phyloP scores from a whole-genome alignment of 2,888 invertebrate species.

The Synergus japonicus region DNA sequence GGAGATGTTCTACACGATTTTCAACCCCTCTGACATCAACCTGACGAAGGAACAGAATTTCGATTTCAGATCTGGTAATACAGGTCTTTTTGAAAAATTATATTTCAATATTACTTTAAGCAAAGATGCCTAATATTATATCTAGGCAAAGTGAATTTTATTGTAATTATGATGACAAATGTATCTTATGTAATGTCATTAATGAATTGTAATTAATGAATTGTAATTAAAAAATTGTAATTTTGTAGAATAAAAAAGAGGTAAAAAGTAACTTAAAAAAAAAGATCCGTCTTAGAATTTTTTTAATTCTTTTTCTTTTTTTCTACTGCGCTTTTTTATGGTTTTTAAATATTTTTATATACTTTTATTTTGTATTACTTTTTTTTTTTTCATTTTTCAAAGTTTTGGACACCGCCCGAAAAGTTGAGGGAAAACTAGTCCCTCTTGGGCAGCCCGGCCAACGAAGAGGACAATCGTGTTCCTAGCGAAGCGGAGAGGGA shows the following conservation, averaged over 20 bases:
- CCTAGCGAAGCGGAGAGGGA: slow-evolving; percentile 57
- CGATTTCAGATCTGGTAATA: neutral
- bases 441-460: slow-evolving; percentile 65
- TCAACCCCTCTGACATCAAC: slow-evolving; percentile 23
- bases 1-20: slow-evolving; percentile 46
- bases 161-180: neutral
- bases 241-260: neutral
- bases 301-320: slow-evolving; percentile 52
- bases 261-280: slow-evolving; percentile 32
- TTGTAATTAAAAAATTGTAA: neutral
- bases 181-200: neutral
- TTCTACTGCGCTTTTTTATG: slow-evolving; percentile 41
- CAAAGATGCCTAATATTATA: too few relatives aligned
- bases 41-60: slow-evolving; percentile 5
- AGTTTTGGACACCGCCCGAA: slow-evolving; percentile 73
- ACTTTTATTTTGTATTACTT: slow-evolving; percentile 44
- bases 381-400: slow-evolving; percentile 56
- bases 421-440: slow-evolving; percentile 68
- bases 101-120: too few relatives aligned
- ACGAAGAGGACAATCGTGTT: slow-evolving; percentile 61
- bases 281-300: slow-evolving; percentile 47
- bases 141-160: neutral
- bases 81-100: too few relatives aligned
- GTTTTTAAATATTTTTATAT: slow-evolving; percentile 49
- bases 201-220: neutral